Percentiles rank a stretch among this genome's conserved stretches.
phyloP scores from a whole-genome alignment of 2,888 invertebrate genomes.

The Caenorhabditis wallacei region DNA sequence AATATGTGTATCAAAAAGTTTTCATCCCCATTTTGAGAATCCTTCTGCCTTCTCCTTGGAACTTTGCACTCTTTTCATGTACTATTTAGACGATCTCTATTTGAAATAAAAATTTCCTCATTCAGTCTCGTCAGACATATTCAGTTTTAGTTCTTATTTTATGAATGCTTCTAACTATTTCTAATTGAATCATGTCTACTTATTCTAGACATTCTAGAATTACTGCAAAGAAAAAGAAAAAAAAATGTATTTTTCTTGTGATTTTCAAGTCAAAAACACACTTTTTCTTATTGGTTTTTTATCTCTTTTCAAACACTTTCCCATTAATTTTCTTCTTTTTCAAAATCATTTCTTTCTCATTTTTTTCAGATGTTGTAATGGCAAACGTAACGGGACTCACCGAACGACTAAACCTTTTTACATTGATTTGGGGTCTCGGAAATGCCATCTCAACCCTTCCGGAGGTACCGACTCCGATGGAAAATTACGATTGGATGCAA shows the following conservation, averaged over 20 bases:
- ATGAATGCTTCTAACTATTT: not conserved
- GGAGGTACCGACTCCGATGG: slow-evolving; percentile 33
- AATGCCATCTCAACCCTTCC: slow-evolving; percentile 57
- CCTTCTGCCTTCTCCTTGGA: not conserved
- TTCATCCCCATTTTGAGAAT: slow-evolving; percentile 28
- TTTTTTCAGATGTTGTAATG: slow-evolving; percentile 52
- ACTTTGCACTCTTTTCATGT: slow-evolving; percentile 12
- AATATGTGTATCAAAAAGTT: slow-evolving; percentile 50
- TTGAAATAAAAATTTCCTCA: not conserved
- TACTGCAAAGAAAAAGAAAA: slow-evolving; percentile 6
- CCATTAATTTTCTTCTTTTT: not conserved
- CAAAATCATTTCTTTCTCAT: not conserved
- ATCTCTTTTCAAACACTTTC: not conserved
- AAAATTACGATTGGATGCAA: slow-evolving; percentile 57
- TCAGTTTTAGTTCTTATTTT: not conserved
- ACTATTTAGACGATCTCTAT: not conserved
- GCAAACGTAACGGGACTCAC: slow-evolving; percentile 52
- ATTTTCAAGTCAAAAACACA: slow-evolving; percentile 26
- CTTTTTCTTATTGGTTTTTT: not conserved
- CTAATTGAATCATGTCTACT: slow-evolving; percentile 3
- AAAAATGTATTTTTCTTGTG: not conserved
- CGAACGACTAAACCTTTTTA: slow-evolving; percentile 66
- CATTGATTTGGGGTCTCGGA: slow-evolving; percentile 70
- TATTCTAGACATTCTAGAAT: not conserved
- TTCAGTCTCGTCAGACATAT: not conserved